A percentile compares a stretch with the other conserved stretches of the same genome.
Conservation (phyloP, 2,888 invertebrate species). For the Allophyes oxyacanthae region DNA sequence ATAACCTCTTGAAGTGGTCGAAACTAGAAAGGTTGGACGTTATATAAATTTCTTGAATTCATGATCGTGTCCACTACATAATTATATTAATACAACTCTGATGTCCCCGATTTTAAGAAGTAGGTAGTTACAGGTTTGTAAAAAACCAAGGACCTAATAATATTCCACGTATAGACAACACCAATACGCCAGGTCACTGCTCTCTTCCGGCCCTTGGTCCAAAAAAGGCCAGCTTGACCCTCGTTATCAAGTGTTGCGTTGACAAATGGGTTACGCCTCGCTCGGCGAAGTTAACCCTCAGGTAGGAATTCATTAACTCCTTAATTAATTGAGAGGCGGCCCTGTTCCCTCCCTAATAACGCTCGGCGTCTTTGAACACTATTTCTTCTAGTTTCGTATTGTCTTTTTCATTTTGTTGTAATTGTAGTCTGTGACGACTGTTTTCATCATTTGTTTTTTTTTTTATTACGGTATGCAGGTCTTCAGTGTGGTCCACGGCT, state of each 20-base stretch:
- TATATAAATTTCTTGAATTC: too few relatives aligned
- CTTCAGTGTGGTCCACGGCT: background rate
- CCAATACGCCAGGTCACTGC: conserved; percentile 51
- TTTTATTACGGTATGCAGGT: conserved; percentile 23
- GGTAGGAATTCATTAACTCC: conserved; percentile 78
- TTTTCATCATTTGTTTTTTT: conserved; percentile 26
- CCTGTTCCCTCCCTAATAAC: conserved; percentile 66
- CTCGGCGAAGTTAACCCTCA: conserved; percentile 58
- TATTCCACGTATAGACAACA: conserved; percentile 28
- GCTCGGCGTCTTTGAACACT: conserved; percentile 60
- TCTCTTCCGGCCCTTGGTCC: conserved; percentile 54
- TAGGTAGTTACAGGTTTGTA: background rate
- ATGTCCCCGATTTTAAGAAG: too few relatives aligned
- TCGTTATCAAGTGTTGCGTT: conserved; percentile 76
- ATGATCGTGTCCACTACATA: too few relatives aligned
- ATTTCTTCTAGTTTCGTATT: conserved; percentile 41
- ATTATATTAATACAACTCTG: too few relatives aligned
- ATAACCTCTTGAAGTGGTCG: too few relatives aligned
- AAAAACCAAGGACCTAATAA: conserved; percentile 18
- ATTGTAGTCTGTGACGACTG: conserved; percentile 19
- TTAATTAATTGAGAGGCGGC: conserved; percentile 82
- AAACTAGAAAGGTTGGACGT: too few relatives aligned
- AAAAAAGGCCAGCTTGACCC: conserved; percentile 55
- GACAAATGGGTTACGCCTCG: conserved; percentile 84
- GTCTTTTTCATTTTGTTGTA: conserved; percentile 41